phyloP scores from a whole-genome alignment of 2,113 vertebrate genomes.

The Colaptes auratus region DNA sequence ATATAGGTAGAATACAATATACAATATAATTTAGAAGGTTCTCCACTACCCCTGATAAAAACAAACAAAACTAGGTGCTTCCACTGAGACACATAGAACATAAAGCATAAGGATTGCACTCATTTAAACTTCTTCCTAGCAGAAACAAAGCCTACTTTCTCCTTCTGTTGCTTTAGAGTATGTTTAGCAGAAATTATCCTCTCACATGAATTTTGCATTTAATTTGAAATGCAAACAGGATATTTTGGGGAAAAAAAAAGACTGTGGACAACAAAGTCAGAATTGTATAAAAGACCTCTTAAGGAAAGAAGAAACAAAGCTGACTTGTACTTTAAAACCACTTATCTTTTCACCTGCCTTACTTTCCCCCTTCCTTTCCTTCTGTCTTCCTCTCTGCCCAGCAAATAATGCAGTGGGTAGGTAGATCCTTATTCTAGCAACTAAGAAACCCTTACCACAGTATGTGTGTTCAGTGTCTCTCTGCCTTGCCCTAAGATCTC shows the following conservation, averaged over 20 bases:
- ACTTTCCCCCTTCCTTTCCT: not conserved
- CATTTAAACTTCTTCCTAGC: not conserved
- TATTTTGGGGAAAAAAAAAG: not conserved
- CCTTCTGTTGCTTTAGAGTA: not conserved
- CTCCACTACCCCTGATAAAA: conserved; percentile 5
- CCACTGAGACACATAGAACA: not conserved
- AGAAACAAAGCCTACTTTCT: not conserved
- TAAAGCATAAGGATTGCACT: not conserved
- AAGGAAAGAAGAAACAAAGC: not conserved
- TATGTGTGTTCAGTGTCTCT: not conserved
- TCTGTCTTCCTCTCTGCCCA: not conserved
- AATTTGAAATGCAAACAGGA: not conserved
- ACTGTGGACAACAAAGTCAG: not conserved
- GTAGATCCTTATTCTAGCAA: not conserved
- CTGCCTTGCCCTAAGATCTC: not conserved
- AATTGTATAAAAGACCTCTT: not conserved
- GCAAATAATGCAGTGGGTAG: not conserved
- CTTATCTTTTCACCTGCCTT: not conserved
- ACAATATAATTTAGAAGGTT: not conserved
- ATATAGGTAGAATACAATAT: not conserved
- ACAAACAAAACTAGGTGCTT: not conserved
- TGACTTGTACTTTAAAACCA: not conserved
- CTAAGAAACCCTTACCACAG: not conserved
- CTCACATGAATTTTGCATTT: not conserved
- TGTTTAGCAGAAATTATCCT: not conserved